phyloP scores from a whole-genome alignment of 2,797 vertebrate species.

The Squalus acanthias region DNA sequence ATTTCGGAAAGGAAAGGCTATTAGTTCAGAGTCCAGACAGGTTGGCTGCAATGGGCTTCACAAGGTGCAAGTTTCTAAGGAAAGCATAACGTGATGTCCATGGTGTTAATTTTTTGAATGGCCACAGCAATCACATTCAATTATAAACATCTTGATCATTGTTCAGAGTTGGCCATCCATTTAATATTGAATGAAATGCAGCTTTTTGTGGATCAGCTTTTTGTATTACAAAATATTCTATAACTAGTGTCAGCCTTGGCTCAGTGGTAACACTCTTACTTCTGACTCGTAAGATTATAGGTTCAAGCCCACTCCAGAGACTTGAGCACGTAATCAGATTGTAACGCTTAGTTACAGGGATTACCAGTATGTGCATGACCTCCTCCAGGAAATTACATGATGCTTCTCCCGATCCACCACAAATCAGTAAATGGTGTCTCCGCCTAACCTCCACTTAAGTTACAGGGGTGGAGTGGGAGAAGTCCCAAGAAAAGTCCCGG shows the following conservation, averaged over 20 bases:
- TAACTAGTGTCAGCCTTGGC: not conserved
- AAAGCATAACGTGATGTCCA: not conserved
- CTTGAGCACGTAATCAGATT: not conserved
- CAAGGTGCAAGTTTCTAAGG: not conserved
- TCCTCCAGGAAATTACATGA: not conserved
- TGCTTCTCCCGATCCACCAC: not conserved
- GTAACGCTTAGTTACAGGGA: not conserved
- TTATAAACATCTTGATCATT: not conserved
- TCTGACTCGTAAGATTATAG: not conserved
- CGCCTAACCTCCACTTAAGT: not conserved
- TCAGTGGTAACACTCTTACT: not conserved
- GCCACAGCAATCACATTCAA: not conserved
- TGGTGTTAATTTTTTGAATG: not conserved
- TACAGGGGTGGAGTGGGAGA: not conserved
- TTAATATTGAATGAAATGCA: not conserved
- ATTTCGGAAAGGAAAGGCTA: not conserved
- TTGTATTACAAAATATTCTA: not conserved
- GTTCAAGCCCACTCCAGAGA: not conserved
- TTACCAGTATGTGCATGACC: not conserved
- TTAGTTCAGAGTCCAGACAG: not conserved
- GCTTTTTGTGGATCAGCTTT: not conserved
- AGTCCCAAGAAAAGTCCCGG: not conserved
- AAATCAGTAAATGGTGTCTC: not conserved
- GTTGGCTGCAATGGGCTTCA: not conserved
- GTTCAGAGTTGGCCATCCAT: not conserved